Evolutionary conservation across 2,797 vertebrate species (phyloP), one percentile per base, ranked within the genome.

Genomic region (Vespertilio murinus): DNA sequence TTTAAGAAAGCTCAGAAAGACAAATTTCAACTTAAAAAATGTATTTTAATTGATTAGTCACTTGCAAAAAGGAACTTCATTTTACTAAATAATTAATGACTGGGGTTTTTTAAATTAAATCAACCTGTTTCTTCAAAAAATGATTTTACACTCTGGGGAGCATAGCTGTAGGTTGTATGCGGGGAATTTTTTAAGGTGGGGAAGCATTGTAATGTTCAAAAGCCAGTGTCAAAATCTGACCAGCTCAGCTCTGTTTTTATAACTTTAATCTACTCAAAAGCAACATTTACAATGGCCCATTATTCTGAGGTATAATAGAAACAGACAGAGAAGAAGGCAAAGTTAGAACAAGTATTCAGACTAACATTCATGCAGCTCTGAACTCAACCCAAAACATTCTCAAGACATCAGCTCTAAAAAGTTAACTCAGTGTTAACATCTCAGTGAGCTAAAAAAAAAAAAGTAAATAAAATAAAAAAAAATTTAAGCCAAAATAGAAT

Each of bases 301-400:
- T 71, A 38, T 94, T 92, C 73, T 78, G 69, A 70, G 56, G 52
- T 25, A 54, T 30, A 93, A 73, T 49, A 93, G 88, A 96, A 89
- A 69, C 61, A 65, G 69, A n/a, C 40, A 79, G 54, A 93, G 84
- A 64, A 69, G 65, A 40, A 90, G 14, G 20, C 54, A 92, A 92
- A 33, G 30, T 65, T 64, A 81, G 77, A 87, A 23, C 52, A 81
- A 80, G n/a, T 61, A 56, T 67, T 93, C 59, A 71, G 35, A 49
- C 11, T 70, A 82, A 88, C 16, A 10, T 8, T 56, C 33, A 64
- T 3, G 13, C 25, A 84, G 75, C 64, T 52, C n/a, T 54, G 45
- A 86, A 25, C 74, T 90, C 70, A 88, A 20, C 18, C 22, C 42
- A 35, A 78, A 82, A 75, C 45, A 74, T 59, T 59, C 77, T 75